Evolutionary conservation across 2,797 vertebrate species (phyloP).

Genomic region (Scomberomorus guttatus): DNA sequence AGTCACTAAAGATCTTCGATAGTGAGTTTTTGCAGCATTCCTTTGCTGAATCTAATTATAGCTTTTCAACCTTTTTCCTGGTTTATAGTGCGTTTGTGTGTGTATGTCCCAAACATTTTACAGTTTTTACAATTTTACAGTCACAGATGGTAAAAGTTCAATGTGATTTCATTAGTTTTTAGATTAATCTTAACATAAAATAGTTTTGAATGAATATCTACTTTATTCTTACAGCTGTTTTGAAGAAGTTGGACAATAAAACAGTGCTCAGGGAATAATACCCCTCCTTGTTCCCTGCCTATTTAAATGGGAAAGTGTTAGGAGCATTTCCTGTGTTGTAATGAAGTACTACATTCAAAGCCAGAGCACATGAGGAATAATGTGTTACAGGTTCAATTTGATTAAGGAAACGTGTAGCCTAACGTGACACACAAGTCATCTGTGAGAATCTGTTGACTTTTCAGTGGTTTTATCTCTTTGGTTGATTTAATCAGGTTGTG

Average conservation of each 20-base stretch:
- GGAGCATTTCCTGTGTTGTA: not conserved
- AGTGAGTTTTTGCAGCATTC: not conserved
- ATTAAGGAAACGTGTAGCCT: slow-evolving; percentile 26
- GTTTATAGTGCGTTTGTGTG: not conserved
- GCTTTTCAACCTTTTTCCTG: not conserved
- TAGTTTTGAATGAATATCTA: not conserved
- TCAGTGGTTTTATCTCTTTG: slow-evolving; percentile 31
- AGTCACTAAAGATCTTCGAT: not conserved
- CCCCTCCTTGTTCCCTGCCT: slow-evolving; percentile 5
- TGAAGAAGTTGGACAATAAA: not conserved
- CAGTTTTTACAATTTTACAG: too few relatives aligned
- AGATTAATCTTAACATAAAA: not conserved
- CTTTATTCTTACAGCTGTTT: not conserved
- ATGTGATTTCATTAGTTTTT: not conserved
- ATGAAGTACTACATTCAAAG: slow-evolving; percentile 8
- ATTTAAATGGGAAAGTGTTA: not conserved
- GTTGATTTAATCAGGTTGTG: slow-evolving; percentile 62
- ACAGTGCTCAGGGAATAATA: not conserved
- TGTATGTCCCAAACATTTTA: not conserved
- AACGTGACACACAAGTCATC: slow-evolving; percentile 21
- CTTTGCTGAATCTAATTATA: not conserved
- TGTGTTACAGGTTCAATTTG: slow-evolving; percentile 10
- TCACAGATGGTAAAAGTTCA: not conserved
- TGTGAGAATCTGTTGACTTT: slow-evolving; percentile 39
- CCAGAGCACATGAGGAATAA: slow-evolving; percentile 5